These are phyloP conservation scores for Hermetia illucens DNA, from an alignment of 1,140 invertebrate species.

Conservation along the genomic window DNA sequence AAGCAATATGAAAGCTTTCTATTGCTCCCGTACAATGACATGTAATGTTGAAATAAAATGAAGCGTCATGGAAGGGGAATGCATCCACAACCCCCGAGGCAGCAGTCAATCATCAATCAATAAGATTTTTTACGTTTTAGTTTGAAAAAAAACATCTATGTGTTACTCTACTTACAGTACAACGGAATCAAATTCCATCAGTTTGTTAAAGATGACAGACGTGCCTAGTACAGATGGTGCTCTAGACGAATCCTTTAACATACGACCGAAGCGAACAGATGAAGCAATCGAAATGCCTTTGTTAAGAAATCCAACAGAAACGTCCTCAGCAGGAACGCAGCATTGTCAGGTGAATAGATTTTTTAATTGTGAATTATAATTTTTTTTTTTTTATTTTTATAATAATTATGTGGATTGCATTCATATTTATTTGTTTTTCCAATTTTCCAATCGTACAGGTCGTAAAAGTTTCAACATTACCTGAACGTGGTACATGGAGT, in stretches of 20 bases:
- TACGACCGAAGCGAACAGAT: slow-evolving; percentile 9
- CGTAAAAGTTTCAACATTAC: slow-evolving; percentile 19
- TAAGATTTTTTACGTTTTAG: too few relatives aligned
- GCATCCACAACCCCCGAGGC: too few relatives aligned
- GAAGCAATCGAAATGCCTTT: slow-evolving; percentile 24
- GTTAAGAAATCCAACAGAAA: slow-evolving; percentile 13
- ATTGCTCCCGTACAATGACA: too few relatives aligned
- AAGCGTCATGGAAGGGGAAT: too few relatives aligned
- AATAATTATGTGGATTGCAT: background rate
- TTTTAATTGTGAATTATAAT: background rate
- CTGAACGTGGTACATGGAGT: slow-evolving; percentile 51
- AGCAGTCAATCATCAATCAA: too few relatives aligned
- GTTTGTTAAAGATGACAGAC: background rate
- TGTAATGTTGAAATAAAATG: too few relatives aligned
- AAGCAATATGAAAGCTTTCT: too few relatives aligned
- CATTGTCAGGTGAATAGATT: background rate
- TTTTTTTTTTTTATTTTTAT: background rate
- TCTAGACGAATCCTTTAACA: background rate
- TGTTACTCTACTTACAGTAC: too few relatives aligned
- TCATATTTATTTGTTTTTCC: slow-evolving; percentile 10
- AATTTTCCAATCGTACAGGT: slow-evolving; percentile 18
- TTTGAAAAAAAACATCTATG: too few relatives aligned
- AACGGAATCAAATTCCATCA: too few relatives aligned
- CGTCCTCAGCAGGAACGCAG: slow-evolving; percentile 9
- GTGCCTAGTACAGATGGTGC: background rate